Percentiles rank a stretch among this genome's conserved stretches.
These are phyloP conservation scores for Staurois parvus DNA, from an alignment of 2,797 vertebrate genomes.

Conservation along the genomic window DNA sequence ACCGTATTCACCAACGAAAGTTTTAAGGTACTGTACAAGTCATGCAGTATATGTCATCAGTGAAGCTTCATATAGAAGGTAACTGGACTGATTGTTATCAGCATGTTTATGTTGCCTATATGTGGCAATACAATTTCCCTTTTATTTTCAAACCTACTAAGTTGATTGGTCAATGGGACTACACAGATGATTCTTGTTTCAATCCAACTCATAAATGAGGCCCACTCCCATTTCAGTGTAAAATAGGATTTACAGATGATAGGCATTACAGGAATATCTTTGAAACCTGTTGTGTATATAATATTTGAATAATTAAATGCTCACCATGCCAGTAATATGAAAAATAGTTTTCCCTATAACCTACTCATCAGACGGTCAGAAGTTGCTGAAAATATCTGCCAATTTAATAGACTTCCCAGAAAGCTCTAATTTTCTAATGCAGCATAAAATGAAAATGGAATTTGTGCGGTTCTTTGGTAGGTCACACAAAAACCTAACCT, in stretches of 20 bases:
- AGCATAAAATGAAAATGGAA: not conserved
- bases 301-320: not conserved
- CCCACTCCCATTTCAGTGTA: not conserved
- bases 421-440: not conserved
- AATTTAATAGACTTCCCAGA: not conserved
- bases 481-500: not conserved
- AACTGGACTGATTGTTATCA: not conserved
- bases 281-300: not conserved
- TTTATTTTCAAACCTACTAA: not conserved
- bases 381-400: not conserved
- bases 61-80: no score
- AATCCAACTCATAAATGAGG: not conserved
- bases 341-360: not conserved
- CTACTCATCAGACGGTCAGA: not conserved
- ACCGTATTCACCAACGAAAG: not conserved
- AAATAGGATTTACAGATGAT: not conserved
- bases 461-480: not conserved
- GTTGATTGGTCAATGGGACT: not conserved
- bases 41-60: no score
- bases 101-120: not conserved
- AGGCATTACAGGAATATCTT: not conserved
- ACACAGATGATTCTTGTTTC: not conserved
- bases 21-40: not conserved
- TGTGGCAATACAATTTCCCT: not conserved
- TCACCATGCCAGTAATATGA: not conserved